Base-by-base conservation (phyloP, 2,113 vertebrate species). In the Saimiri boliviensis region DNA sequence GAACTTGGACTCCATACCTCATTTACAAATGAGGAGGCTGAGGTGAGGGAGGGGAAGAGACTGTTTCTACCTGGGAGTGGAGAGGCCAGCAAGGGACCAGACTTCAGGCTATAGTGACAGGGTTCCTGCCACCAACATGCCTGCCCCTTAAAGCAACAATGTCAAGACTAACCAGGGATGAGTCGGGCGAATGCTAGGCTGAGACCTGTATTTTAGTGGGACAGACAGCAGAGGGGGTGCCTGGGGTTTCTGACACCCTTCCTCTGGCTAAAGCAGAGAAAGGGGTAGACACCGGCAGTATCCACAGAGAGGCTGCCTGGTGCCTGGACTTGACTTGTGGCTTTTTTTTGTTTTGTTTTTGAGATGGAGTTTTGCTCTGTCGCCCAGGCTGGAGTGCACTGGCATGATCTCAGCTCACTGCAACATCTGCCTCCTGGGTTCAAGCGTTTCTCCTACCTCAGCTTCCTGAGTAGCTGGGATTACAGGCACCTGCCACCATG, bases 111-210 rank as follows among this genome's bases (percentile, higher is more conserved):
- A 76, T 6, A 8, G 77, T 40, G 49, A 35, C 58, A 16, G 21
- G 32, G 71, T 4, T 56, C 40, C 30, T 60, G n/a, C 16, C 35
- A 20, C 71, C 80, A 35, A 5, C 7, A 1, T 52, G 13, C 20
- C 23, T 13, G 11, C 10, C 54, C 7, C 47, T 60, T 0, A 0
- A 19, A 45, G n/a, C 21, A 52, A 30, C 42, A n/a, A 6, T 32
- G 25, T 37, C 49, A 87, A 76, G 56, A 54, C 54, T 49, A 56
- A 76, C 6, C 25, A 37, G 35, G 27, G 32, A 14, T 3, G 3
- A 35, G 13, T 7, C 42, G 58, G 40, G 52, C 1, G 27, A 83
- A 42, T 27, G 30, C 11, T 32, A 37, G 8, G 40, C 60, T 37
- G 16, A 66, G 35, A 14, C 0, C 12, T 25, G 2, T 66, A 1